Conservation (phyloP, 1,140 invertebrate species). For the Triops cancriformis region DNA sequence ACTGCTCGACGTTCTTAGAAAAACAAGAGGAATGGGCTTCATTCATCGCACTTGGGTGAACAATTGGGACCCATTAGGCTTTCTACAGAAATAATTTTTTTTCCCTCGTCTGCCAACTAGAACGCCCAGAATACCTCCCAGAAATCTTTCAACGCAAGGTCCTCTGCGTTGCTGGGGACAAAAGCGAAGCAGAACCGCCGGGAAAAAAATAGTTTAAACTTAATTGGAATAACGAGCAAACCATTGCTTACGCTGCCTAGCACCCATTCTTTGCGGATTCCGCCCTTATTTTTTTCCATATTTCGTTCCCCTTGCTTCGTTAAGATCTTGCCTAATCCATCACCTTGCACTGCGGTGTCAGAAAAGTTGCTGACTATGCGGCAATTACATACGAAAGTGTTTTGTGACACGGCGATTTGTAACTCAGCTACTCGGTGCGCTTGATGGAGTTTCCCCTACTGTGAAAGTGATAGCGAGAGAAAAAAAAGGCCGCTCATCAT, state of each 20-base stretch:
- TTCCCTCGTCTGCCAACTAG: not conserved
- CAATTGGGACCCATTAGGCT: not conserved
- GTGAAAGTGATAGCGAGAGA: not conserved
- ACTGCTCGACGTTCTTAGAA: not conserved
- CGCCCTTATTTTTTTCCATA: too few species aligned
- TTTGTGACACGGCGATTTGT: constrained; percentile 1
- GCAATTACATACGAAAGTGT: constrained; percentile 9
- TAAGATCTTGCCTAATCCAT: not conserved
- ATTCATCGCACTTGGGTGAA: constrained; percentile 10
- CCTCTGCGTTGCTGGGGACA: not conserved
- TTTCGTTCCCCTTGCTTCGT: not conserved
- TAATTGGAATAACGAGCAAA: not conserved
- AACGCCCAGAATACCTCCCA: not conserved
- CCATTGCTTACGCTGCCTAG: too few species aligned
- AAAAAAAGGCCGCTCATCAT: not conserved
- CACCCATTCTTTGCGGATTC: too few species aligned
- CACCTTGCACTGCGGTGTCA: not conserved
- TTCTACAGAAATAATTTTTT: not conserved
- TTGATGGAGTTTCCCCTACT: not conserved
- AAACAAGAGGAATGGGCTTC: constrained; percentile 5
- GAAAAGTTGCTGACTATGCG: not conserved
- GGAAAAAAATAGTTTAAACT: not conserved
- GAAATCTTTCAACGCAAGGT: not conserved
- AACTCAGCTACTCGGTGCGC: not conserved
- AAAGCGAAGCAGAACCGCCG: not conserved